phyloP scores from a whole-genome alignment of 2,113 vertebrate species.

The Crypturellus undulatus region DNA sequence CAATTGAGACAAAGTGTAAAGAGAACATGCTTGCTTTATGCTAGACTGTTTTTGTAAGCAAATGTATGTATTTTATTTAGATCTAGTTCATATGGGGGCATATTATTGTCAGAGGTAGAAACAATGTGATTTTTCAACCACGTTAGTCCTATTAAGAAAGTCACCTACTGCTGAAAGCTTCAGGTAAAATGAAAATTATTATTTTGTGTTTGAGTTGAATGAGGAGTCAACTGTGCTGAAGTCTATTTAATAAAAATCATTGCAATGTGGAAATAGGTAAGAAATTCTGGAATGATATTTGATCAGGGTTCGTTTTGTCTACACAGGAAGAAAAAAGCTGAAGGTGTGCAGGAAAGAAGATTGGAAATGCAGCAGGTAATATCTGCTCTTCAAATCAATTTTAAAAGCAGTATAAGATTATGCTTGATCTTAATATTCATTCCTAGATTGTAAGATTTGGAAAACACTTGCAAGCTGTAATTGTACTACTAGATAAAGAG shows the following conservation, averaged over 20 bases:
- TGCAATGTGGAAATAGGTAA: neutral
- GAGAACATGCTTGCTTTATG: neutral
- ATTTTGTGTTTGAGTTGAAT: neutral
- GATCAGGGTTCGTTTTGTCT: neutral
- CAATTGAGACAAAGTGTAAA: neutral
- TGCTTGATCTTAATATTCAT: neutral
- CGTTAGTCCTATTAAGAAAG: neutral
- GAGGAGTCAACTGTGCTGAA: neutral
- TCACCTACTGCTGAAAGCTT: neutral
- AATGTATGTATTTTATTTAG: constrained; percentile 1
- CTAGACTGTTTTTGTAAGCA: neutral
- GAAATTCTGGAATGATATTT: neutral
- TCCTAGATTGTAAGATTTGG: neutral
- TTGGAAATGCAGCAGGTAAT: neutral
- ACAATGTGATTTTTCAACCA: neutral
- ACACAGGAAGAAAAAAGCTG: neutral
- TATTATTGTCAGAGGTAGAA: neutral
- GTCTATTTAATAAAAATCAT: neutral
- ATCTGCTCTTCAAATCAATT: neutral
- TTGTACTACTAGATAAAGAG: neutral
- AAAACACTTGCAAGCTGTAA: neutral
- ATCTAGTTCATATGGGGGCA: neutral
- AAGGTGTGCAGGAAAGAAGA: neutral
- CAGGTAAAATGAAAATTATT: neutral
- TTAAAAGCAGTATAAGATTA: neutral